Base-by-base conservation (phyloP, 2,888 invertebrate species). In the Amphipoea lucens region DNA sequence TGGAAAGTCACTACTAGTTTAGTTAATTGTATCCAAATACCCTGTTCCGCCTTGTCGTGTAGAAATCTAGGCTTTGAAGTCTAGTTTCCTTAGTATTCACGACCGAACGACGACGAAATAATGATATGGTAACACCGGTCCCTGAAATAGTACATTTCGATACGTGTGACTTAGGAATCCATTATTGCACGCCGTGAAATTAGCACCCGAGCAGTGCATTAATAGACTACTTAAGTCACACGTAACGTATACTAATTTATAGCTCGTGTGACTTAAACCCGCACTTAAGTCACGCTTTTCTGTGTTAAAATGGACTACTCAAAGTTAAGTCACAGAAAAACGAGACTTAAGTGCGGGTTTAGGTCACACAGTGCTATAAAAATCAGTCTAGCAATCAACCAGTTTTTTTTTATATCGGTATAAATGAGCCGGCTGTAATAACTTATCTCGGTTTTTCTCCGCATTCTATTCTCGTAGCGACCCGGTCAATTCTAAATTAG, bases 391-490 rank as follows among this genome's bases (percentile, higher is more conserved):
- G 17, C 42, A 82, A 42, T 20, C 29, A 17, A 71, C 12, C 48
- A 12, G 3, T 51, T 76, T n/a, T 76, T n/a, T 79, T 67, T 40
- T 17, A 51, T 23, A 48, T 48, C 60, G 23, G 23, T n/a, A 9
- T 48, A 57, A 57, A 76, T 60, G 76, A 70, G 40, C 14, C 71
- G 9, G 74, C 77, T 65, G 72, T 74, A 48, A 82, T 83, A 76
- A 83, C 36, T 68, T 40, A 73, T 75, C 45, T 48, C 48, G 48
- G 45, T 12, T 45, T 45, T 45, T 45, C 45, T 72, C 63, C 0
- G 63, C 20, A 51, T 76, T 74, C 85, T 83, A 85, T 79, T 87
- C 68, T 60, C 54, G 74, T 65, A 63, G 57, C 72, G 23, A 86
- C 69, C 29, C 69, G 72, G 78, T 70, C 67, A 57, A 65, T 68